A percentile compares a stretch with the other conserved stretches of the same genome.
Evolutionary conservation across 2,113 vertebrate genomes (phyloP).

Genomic region (Mellivora capensis): DNA sequence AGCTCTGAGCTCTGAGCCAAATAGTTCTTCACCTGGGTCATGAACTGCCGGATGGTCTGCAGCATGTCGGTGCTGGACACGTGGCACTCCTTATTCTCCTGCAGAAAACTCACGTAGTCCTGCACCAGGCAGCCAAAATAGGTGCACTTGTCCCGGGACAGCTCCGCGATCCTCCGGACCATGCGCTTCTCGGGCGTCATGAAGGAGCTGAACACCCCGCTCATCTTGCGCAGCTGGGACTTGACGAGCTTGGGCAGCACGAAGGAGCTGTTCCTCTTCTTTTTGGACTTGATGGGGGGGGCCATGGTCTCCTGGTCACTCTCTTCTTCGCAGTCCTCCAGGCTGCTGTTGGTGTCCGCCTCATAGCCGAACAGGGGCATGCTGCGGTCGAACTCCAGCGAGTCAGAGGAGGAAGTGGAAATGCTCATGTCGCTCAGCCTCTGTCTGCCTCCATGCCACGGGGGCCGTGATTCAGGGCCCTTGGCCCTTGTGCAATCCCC

Average conservation of each 20-base stretch:
- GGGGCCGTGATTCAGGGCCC: constrained; percentile 76
- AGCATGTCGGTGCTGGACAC: constrained; percentile 93
- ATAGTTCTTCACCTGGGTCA: constrained; percentile 98
- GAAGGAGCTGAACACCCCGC: constrained; percentile 92
- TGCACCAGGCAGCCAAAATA: constrained; percentile 97
- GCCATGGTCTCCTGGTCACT: constrained; percentile 91
- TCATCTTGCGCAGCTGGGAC: constrained; percentile 92
- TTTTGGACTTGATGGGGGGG: constrained; percentile 87
- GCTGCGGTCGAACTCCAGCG: constrained; percentile 88
- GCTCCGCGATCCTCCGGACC: constrained; percentile 88
- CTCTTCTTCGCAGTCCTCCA: constrained; percentile 92
- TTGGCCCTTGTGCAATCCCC: constrained; percentile 68
- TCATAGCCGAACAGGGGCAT: constrained; percentile 85
- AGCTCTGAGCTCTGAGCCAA: constrained; percentile 95
- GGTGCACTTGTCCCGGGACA: constrained; percentile 92
- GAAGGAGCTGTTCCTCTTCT: constrained; percentile 85
- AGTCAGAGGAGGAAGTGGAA: constrained; percentile 95
- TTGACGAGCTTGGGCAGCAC: constrained; percentile 91
- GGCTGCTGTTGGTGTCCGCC: constrained; percentile 89
- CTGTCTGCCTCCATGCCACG: constrained; percentile 83
- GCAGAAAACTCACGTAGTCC: constrained; percentile 94
- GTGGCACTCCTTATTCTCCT: constrained; percentile 94
- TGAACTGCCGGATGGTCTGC: constrained; percentile 95
- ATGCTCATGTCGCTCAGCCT: constrained; percentile 94
- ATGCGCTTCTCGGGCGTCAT: constrained; percentile 93